Evolutionary conservation across 2,888 invertebrate genomes (phyloP).

Genomic region (Acronicta alni): DNA sequence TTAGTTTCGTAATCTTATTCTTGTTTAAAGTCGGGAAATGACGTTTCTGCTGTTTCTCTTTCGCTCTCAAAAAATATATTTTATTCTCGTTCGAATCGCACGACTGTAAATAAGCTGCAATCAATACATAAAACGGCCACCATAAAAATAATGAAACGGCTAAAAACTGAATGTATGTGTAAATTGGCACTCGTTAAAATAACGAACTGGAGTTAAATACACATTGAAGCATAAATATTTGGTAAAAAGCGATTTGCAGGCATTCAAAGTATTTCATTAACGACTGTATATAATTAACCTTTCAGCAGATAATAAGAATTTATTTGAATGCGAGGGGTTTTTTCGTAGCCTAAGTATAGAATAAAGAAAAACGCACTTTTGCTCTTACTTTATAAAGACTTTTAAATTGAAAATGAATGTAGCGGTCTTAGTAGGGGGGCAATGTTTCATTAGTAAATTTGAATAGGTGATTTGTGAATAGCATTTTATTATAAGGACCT

Average conservation of each 20-base stretch:
- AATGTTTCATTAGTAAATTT: neutral
- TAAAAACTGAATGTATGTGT: conserved; percentile 8
- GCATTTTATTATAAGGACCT: neutral
- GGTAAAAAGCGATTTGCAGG: conserved; percentile 20
- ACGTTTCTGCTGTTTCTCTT: no score
- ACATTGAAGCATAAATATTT: conserved; percentile 27
- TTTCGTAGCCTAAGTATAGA: neutral
- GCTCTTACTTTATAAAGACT: neutral
- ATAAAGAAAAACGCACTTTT: neutral
- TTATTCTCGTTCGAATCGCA: no score
- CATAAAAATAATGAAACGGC: neutral
- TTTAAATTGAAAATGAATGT: neutral
- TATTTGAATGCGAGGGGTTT: conserved; percentile 17
- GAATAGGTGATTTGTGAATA: neutral
- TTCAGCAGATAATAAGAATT: conserved; percentile 32
- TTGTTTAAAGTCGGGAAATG: no score
- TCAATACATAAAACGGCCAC: neutral
- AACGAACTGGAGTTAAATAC: conserved; percentile 26
- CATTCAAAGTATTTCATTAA: conserved; percentile 39
- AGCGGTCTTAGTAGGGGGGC: neutral
- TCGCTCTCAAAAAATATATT: no score
- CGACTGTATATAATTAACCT: conserved; percentile 37
- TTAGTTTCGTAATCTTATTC: no score
- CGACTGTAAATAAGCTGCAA: no score
- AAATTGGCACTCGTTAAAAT: conserved; percentile 36